Evolutionary conservation across 2,797 vertebrate species (phyloP).

Genomic region (Jordanella pulchra): DNA sequence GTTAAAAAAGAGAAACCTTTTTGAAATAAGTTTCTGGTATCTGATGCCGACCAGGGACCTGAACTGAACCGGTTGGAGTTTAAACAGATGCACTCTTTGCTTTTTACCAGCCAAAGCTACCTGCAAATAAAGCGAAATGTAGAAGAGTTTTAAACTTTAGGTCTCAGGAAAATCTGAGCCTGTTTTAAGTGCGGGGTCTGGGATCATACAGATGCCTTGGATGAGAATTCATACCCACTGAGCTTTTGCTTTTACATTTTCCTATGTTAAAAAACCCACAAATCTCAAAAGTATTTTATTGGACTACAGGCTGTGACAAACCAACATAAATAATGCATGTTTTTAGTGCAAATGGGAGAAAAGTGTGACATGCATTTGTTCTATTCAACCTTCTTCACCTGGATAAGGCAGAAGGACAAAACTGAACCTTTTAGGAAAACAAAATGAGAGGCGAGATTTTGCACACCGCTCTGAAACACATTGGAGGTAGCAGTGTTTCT

Average conservation of each 20-base stretch:
- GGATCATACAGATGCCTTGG: not conserved
- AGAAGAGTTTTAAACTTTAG: constrained; percentile 20
- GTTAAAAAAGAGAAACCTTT: constrained; percentile 18
- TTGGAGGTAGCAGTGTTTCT: not conserved
- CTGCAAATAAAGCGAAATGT: constrained; percentile 21
- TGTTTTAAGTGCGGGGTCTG: constrained; percentile 30
- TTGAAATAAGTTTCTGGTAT: constrained; percentile 41
- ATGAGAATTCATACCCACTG: not conserved
- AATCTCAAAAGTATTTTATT: not conserved
- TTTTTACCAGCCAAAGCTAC: constrained; percentile 19
- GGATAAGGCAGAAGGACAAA: not conserved
- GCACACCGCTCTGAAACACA: not conserved
- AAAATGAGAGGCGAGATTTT: not conserved
- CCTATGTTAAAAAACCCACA: not conserved
- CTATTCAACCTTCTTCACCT: too few species aligned
- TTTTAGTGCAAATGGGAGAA: not conserved
- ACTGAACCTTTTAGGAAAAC: too few species aligned
- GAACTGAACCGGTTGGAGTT: constrained; percentile 8
- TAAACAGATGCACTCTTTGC: constrained; percentile 4
- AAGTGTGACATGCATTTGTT: not conserved
- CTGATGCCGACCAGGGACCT: constrained; percentile 22
- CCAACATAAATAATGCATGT: not conserved
- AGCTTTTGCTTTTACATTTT: not conserved
- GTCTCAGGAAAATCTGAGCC: constrained; percentile 33
- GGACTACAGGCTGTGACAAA: not conserved